A percentile compares a stretch with the other conserved stretches of the same genome.
Evolutionary conservation across 30 jellyfish, hydroid and myxozoan genomes (phyloP).

Genomic region (Aurelia aurita): DNA sequence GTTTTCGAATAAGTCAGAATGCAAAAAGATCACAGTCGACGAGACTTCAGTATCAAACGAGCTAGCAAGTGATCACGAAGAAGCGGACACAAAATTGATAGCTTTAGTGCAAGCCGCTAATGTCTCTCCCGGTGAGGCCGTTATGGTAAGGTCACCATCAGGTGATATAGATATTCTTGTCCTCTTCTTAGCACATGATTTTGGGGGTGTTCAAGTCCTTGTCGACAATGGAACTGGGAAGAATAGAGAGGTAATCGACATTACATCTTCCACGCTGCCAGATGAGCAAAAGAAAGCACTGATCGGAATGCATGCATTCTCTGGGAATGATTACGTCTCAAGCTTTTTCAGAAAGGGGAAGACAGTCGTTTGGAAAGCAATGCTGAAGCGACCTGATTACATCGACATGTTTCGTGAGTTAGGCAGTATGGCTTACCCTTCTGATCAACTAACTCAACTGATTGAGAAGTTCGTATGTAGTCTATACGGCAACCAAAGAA

Average conservation of each 20-base stretch:
- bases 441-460: not conserved
- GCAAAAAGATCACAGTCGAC: not conserved
- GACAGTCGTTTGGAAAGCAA: not conserved
- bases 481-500: not conserved
- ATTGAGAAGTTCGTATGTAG: conserved; percentile 1
- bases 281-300: conserved; percentile 25
- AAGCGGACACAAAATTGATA: not conserved
- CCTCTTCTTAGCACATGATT: not conserved
- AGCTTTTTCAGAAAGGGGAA: not conserved
- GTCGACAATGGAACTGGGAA: conserved; percentile 48
- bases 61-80: conserved; percentile 9
- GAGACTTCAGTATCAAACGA: not conserved
- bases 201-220: conserved; percentile 9
- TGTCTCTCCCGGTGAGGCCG: not conserved
- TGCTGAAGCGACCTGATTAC: not conserved
- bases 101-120: not conserved
- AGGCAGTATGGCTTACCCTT: not conserved
- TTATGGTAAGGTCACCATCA: conserved; percentile 1
- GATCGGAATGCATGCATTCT: conserved; percentile 61
- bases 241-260: conserved; percentile 27
- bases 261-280: conserved; percentile 39
- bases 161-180: conserved; percentile 20
- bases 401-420: not conserved
- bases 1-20: not conserved
- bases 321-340: too few species aligned